A percentile compares a stretch with the other conserved stretches of the same genome.
These are phyloP conservation scores for Spea multiplicata DNA, from an alignment of 2,113 vertebrate species.

Conservation along the genomic window DNA sequence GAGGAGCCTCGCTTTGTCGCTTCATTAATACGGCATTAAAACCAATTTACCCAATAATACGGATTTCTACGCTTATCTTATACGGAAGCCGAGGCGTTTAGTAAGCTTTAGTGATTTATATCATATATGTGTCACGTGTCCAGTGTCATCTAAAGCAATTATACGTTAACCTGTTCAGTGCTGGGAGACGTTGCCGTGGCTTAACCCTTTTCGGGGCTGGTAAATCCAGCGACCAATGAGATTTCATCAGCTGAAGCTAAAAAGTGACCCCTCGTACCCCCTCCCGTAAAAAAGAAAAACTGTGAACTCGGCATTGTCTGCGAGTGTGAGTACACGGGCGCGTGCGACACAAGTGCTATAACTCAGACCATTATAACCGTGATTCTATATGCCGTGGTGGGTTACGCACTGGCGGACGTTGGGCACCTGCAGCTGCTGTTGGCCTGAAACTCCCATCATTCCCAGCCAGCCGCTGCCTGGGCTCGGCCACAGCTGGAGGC, in stretches of 20 bases:
- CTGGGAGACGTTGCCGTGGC: too few relatives aligned
- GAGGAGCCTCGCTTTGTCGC: too few relatives aligned
- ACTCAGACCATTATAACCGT: conserved; percentile 13
- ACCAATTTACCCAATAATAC: too few relatives aligned
- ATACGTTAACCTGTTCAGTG: neutral
- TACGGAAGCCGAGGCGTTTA: too few relatives aligned
- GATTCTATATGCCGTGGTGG: conserved; percentile 14
- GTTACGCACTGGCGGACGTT: neutral
- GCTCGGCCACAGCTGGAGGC: neutral
- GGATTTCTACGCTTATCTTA: too few relatives aligned
- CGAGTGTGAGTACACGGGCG: conserved; percentile 33
- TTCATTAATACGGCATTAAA: too few relatives aligned
- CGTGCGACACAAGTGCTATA: conserved; percentile 31
- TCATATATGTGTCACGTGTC: conserved; percentile 8
- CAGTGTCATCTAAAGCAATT: conserved; percentile 4
- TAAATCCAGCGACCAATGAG: neutral
- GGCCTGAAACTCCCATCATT: neutral
- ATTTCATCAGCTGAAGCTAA: neutral
- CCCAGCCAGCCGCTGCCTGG: neutral
- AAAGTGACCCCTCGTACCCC: conserved; percentile 21
- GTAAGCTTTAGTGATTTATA: neutral
- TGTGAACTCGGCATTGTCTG: neutral
- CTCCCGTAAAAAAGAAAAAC: neutral
- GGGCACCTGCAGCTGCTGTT: neutral
- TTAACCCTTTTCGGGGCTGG: neutral